These are phyloP conservation scores for Loriculus beryllinus DNA, from an alignment of 2,797 vertebrate species.

Conservation along the genomic window DNA sequence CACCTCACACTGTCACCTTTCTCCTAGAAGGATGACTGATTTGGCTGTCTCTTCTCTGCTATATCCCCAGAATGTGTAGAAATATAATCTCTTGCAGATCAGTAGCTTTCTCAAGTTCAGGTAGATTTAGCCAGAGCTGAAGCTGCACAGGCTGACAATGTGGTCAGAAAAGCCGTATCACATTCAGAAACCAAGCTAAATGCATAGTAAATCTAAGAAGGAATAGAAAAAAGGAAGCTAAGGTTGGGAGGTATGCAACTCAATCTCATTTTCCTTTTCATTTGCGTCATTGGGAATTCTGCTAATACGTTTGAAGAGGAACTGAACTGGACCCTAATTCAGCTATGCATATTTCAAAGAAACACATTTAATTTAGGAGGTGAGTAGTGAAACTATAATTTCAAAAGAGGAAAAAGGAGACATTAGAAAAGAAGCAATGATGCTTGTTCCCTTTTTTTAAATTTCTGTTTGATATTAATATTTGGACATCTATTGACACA, in stretches of 20 bases:
- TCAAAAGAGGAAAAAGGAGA: not conserved
- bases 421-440: not conserved
- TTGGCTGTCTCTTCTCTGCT: not conserved
- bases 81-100: not conserved
- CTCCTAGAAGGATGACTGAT: not conserved
- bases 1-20: not conserved
- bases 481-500: not conserved
- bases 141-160: not conserved
- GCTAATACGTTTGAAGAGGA: not conserved
- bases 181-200: not conserved
- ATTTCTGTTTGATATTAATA: not conserved
- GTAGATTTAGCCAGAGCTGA: not conserved
- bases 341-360: not conserved
- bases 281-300: not conserved
- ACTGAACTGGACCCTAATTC: not conserved
- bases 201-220: not conserved
- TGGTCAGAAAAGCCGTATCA: not conserved
- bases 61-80: not conserved
- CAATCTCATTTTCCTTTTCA: not conserved
- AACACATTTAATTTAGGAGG: not conserved
- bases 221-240: constrained; percentile 47
- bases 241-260: not conserved
- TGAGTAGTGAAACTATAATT: not conserved
- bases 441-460: not conserved
- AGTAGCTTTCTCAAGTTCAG: not conserved